These are phyloP conservation scores for Sylvia borin DNA, from an alignment of 2,797 vertebrate species.

Conservation along the genomic window DNA sequence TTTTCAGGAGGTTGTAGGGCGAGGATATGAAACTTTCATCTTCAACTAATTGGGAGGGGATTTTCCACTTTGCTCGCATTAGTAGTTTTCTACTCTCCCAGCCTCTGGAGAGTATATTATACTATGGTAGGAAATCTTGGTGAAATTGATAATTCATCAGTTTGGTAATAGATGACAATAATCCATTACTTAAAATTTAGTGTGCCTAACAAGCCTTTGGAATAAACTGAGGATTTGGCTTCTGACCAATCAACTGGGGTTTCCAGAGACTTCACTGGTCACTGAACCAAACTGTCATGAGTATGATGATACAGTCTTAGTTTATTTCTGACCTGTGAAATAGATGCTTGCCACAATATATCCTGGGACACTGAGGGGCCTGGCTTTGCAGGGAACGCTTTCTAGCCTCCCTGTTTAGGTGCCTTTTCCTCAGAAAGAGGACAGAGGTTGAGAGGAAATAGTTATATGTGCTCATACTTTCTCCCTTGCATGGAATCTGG, in stretches of 20 bases:
- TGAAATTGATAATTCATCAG: neutral
- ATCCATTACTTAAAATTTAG: neutral
- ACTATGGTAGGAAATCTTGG: neutral
- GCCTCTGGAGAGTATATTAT: neutral
- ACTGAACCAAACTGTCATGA: neutral
- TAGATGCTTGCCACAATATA: neutral
- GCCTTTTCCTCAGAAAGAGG: neutral
- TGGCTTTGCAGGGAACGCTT: neutral
- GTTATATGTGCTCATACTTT: neutral
- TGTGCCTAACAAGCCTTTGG: neutral
- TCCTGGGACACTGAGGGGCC: neutral
- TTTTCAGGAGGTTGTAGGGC: neutral
- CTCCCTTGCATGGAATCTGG: neutral
- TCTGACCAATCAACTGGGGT: neutral
- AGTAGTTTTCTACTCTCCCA: neutral
- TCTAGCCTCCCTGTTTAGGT: neutral
- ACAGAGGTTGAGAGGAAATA: neutral
- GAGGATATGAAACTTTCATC: neutral
- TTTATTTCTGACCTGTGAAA: neutral
- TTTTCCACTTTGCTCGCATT: neutral
- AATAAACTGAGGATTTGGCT: neutral
- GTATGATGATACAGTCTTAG: neutral
- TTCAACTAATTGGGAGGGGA: neutral
- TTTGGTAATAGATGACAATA: neutral
- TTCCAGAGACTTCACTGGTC: neutral